phyloP scores from a whole-genome alignment of 2,113 vertebrate species.

The Oxyura jamaicensis region DNA sequence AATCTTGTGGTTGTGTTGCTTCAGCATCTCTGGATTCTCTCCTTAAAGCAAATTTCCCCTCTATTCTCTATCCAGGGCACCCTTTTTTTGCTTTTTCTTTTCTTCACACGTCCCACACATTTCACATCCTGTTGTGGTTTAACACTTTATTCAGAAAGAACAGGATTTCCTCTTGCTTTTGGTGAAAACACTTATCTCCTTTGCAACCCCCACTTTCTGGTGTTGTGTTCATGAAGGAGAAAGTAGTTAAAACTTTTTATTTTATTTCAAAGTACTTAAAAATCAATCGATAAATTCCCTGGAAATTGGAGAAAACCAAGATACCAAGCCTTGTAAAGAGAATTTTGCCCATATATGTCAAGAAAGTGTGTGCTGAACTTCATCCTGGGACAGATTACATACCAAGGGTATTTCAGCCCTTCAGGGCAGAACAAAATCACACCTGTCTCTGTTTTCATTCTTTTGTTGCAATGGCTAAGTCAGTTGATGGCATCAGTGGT shows the following conservation, averaged over 20 bases:
- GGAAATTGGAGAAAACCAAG: neutral
- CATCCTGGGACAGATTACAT: neutral
- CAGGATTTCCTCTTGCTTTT: neutral
- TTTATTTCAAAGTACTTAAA: neutral
- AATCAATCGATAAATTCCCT: neutral
- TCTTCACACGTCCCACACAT: neutral
- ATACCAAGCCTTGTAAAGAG: neutral
- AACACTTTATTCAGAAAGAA: neutral
- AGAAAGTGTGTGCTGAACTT: neutral
- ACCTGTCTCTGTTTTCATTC: neutral
- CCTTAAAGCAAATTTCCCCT: neutral
- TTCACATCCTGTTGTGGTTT: neutral
- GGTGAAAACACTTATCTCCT: neutral
- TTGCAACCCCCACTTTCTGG: neutral
- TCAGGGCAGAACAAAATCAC: neutral
- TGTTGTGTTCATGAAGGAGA: neutral
- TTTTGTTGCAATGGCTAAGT: neutral
- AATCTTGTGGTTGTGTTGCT: neutral
- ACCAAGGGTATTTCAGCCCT: neutral
- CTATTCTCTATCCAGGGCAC: neutral
- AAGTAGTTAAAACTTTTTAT: neutral
- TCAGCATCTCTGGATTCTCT: neutral
- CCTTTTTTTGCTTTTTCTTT: neutral
- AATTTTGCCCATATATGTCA: neutral
- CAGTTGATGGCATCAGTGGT: neutral